Evolutionary conservation across 2,888 invertebrate species (phyloP).

Genomic region (Lysandra bellargus): DNA sequence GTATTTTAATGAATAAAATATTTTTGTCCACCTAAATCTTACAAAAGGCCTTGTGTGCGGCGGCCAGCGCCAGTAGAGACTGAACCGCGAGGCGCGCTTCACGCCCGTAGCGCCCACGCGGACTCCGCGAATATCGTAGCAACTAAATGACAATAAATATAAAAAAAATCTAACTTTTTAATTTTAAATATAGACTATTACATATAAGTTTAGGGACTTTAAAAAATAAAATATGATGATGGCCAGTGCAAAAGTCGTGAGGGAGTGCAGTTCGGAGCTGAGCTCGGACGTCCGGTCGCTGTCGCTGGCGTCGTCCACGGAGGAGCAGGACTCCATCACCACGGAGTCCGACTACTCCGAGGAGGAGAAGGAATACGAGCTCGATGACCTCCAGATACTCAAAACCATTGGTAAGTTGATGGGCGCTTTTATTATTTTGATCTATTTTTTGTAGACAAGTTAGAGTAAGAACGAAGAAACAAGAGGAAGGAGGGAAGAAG

Average conservation of each 20-base stretch:
- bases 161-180: background rate
- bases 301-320: slow-evolving; percentile 77
- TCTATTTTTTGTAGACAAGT: background rate
- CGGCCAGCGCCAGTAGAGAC: slow-evolving; percentile 54
- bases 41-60: no score
- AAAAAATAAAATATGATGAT: slow-evolving; percentile 68
- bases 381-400: slow-evolving; percentile 91
- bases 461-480: background rate
- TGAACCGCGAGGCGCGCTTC: slow-evolving; percentile 53
- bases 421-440: background rate
- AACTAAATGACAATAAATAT: background rate
- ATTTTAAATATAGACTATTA: slow-evolving; percentile 32
- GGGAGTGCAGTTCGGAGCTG: slow-evolving; percentile 77
- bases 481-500: background rate
- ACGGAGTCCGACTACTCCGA: slow-evolving; percentile 81
- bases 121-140: slow-evolving; percentile 50
- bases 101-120: slow-evolving; percentile 48
- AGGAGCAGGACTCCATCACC: slow-evolving; percentile 78
- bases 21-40: no score
- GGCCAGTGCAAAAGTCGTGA: slow-evolving; percentile 78
- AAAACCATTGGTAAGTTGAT: slow-evolving; percentile 90
- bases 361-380: slow-evolving; percentile 83
- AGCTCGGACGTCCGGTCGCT: slow-evolving; percentile 74
- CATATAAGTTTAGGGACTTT: background rate
- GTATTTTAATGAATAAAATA: no score